Percentiles rank a stretch among this genome's conserved stretches.
These are phyloP conservation scores for Agrochola circellaris DNA, from an alignment of 2,888 invertebrate genomes.

Conservation along the genomic window DNA sequence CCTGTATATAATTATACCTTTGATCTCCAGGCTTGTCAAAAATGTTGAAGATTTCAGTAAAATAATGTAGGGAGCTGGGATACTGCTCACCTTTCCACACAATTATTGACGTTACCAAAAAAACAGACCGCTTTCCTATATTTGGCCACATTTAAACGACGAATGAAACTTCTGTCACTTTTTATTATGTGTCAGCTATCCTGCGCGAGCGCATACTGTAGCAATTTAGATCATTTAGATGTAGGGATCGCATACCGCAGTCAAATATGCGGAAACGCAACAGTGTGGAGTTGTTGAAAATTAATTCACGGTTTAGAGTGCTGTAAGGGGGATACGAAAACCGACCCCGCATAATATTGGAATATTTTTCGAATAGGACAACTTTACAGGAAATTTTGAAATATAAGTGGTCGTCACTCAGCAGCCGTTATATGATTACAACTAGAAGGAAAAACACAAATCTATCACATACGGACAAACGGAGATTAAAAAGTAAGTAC, in stretches of 20 bases:
- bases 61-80: neutral
- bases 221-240: conserved; percentile 76
- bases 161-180: conserved; percentile 36
- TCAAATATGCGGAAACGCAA: conserved; percentile 84
- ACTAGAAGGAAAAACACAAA: neutral
- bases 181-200: conserved; percentile 22
- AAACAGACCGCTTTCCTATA: neutral
- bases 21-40: neutral
- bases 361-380: neutral
- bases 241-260: conserved; percentile 78
- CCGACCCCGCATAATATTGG: neutral
- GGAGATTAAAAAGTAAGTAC: neutral
- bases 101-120: neutral
- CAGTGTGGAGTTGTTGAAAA: conserved; percentile 65
- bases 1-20: neutral
- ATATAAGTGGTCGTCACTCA: neutral
- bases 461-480: neutral
- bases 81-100: neutral
- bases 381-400: neutral
- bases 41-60: neutral
- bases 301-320: conserved; percentile 52
- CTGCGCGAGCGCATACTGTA: conserved; percentile 77
- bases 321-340: conserved; percentile 12
- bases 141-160: neutral
- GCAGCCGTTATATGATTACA: neutral